Conservation (phyloP, 2,113 vertebrate species). For the Channa maculata region DNA sequence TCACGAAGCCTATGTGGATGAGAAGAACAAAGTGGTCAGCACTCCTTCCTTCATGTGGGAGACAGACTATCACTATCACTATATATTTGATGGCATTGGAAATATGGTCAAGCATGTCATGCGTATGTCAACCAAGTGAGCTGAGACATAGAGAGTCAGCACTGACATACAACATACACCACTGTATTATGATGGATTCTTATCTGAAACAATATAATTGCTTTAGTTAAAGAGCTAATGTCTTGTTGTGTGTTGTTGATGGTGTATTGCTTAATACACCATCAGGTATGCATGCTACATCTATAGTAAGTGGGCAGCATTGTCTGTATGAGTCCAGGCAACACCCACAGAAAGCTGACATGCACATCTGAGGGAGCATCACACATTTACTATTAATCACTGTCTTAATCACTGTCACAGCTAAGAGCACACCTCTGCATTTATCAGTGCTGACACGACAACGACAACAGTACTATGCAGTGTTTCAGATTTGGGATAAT, state of each 20-base stretch:
- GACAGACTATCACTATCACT: slow-evolving; percentile 81
- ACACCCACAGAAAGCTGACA: background rate
- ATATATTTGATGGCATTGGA: slow-evolving; percentile 83
- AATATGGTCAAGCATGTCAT: slow-evolving; percentile 84
- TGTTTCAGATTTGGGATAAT: background rate
- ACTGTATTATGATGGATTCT: slow-evolving; percentile 41
- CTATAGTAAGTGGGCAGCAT: background rate
- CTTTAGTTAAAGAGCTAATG: slow-evolving; percentile 41
- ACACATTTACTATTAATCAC: too few relatives aligned
- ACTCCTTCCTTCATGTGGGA: slow-evolving; percentile 85
- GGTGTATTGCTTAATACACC: background rate
- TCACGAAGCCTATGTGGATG: slow-evolving; percentile 80
- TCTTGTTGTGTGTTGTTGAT: slow-evolving; percentile 28
- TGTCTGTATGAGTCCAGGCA: background rate
- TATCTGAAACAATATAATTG: slow-evolving; percentile 46
- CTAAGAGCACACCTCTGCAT: background rate
- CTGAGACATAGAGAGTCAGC: slow-evolving; percentile 11
- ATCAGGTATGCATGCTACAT: background rate
- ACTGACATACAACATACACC: slow-evolving; percentile 20
- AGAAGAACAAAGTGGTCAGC: slow-evolving; percentile 84
- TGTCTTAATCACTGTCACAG: background rate
- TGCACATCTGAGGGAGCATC: background rate
- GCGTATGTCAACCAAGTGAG: slow-evolving; percentile 77
- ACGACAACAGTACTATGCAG: background rate
- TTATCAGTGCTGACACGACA: background rate